Evolutionary conservation across 2,888 invertebrate genomes (phyloP), one percentile per base, ranked within the genome.

Genomic region (Tachina grossa): DNA sequence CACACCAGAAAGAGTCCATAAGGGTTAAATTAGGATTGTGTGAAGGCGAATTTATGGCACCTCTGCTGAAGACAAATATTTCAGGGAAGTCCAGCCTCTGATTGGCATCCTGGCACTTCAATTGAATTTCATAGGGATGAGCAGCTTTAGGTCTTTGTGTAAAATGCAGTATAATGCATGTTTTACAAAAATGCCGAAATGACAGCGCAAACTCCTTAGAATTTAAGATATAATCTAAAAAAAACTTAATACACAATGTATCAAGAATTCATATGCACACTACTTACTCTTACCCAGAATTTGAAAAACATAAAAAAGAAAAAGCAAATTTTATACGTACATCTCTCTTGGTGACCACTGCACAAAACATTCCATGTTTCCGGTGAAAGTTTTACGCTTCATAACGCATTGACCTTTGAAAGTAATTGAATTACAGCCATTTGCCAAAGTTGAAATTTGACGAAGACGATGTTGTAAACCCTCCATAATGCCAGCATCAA

Each of bases 401-500:
- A 95, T 96, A 90, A 96, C 92, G 86, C 95, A 94, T 92, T 94
- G 94, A 89, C 96, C 96, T 91, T 95, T 94, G 90, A 97, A 94
- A 88, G 95, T 95, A 88, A 97, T 94, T 88, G 95, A 94, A 93
- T 96, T 94, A 90, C 95, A 93, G 89, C 93, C 95, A 91, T 95
- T 95, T 90, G 93, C 95, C 88, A 96, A 94, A 86, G 94, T 95
- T 88, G 94, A 93, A 13, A 95, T 95, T 88, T 95, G 95, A 76
- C 95, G 93, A 88, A 98, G 93, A 85, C 96, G 96, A 93, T 97
- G 96, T 92, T 97, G 96, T 57, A 98, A 94, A 0, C 97, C 96
- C 93, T 98, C 98, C 98, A 98, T 98, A 87, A 96, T 96, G 72
- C 98, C 97, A 87, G 96, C 93, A 93, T 98, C 98, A 93, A 98